Conservation (phyloP, 2,797 vertebrate species). For the Enteromius anoplus region DNA sequence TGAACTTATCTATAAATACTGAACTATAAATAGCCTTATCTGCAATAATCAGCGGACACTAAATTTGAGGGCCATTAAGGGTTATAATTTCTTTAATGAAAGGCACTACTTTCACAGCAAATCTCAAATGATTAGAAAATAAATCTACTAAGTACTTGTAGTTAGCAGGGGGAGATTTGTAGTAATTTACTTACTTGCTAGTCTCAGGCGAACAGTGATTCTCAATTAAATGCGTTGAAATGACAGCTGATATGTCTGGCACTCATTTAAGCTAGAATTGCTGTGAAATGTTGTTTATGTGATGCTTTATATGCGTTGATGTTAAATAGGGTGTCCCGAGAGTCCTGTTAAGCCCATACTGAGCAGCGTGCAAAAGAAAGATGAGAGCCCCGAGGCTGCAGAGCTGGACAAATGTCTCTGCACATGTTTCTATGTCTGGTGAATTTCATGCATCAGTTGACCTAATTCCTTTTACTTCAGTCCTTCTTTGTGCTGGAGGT, state of each 20-base stretch:
- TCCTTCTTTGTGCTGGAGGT: slow-evolving; percentile 24
- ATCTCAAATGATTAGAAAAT: slow-evolving; percentile 20
- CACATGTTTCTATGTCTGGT: slow-evolving; percentile 59
- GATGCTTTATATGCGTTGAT: slow-evolving; percentile 71
- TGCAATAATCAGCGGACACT: slow-evolving; percentile 8
- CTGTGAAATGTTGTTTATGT: slow-evolving; percentile 66
- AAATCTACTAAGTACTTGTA: neutral
- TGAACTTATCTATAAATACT: neutral
- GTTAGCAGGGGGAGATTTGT: slow-evolving; percentile 2
- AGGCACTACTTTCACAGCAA: neutral
- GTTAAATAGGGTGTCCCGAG: slow-evolving; percentile 66
- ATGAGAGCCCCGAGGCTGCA: slow-evolving; percentile 39
- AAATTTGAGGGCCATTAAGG: neutral
- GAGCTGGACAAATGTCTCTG: slow-evolving; percentile 43
- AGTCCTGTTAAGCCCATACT: slow-evolving; percentile 66
- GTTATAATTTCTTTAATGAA: slow-evolving; percentile 7
- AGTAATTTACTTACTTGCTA: slow-evolving; percentile 23
- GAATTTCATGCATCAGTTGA: slow-evolving; percentile 55
- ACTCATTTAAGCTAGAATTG: slow-evolving; percentile 56
- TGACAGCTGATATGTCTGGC: slow-evolving; percentile 24
- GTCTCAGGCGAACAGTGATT: slow-evolving; percentile 47
- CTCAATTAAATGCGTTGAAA: slow-evolving; percentile 43
- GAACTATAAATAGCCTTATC: neutral
- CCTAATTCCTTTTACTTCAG: slow-evolving; percentile 49
- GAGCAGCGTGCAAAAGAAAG: slow-evolving; percentile 54